Base-by-base conservation (phyloP, 2,113 vertebrate species). In the Macquaria ambigua region DNA sequence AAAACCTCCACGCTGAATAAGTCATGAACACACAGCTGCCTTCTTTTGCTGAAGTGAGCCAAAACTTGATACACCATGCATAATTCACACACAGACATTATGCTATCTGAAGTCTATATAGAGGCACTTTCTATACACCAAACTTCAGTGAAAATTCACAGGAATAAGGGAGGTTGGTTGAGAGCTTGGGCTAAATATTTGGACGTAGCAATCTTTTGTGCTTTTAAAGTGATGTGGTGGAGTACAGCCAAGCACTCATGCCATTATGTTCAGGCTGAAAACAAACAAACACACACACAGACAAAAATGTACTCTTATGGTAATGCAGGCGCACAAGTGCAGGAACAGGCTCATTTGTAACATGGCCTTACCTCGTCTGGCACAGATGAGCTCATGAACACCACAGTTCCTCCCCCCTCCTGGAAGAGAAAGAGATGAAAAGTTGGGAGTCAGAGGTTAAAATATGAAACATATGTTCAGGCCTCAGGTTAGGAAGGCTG, bases 381-480 rank as follows among this genome's bases (percentile, higher is more conserved):
- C 97, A 94, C 98, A 99, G 95, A 99, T 97, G 90, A 99, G 96
- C 89, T 99, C 98, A 92, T 99, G 97, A 83, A 97, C 97, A 94
- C 97, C 98, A 87, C 98, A 99, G 89, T 96, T 98, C 95, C 98
- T 96, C 93, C 98, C 97, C 93, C 97, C 97, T 93, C 97, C 98
- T 99, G 89, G 28, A 77, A 95, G 68, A 74, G 91, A 90, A 20
- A 87, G 14, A 83, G 4, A 82, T 12, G 25, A 78, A 11, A 79
- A 81, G 76, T 64, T 68, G 39, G 21, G 52, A 76, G 69, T 85
- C 77, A 84, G 43, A 74, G 34, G 72, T 75, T 72, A 74, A 84
- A 61, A 74, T 21, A 64, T 67, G 46, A 77, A 71, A 82, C 86
- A 90, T 83, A 79, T 86, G 78, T 37, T 78, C 64, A 43, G 43